Evolutionary conservation across 2,797 vertebrate genomes (phyloP), one percentile per base, ranked within the genome.

Genomic region (Anguilla pacifica): DNA sequence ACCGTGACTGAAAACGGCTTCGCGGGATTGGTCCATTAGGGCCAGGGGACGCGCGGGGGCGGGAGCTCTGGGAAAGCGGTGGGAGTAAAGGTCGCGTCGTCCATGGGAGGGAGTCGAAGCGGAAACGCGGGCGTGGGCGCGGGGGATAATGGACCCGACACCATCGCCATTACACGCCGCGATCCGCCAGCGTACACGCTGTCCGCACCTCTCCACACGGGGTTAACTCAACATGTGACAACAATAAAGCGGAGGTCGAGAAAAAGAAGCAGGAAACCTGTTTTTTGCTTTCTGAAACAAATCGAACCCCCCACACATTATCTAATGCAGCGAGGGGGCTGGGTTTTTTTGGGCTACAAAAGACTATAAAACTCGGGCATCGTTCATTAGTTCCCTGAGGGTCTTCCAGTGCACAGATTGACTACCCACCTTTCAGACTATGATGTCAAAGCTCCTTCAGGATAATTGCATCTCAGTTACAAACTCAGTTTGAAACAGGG

Each of bases 1-100:
- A 94, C 94, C 94, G 91, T 94, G 93, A 94, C 94, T 93, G 93
- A 94, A 95, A 94, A 95, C 92, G 90, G 94, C 93, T 94, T 95
- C 91, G 92, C 93, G 94, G 94, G 94, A 95, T 93, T 93, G 93
- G 91, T 91, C 93, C 88, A 91, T 92, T 88, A 91, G 93, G 92
- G 92, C 90, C 39, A 1, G 88, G 89, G 89, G 93, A 93, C 92
- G 91, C 91, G 92, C 89, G 92, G 91, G 94, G 93, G 93, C 95
- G 89, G 39, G 39, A 39, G 39, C 90, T 88, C 39, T 64, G 61
- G 39, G 86, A 53, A 70, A 86, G 84, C 43, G 87, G 87, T 39
- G 55, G 55, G 43, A 88, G 85, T 49, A 15, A 19, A 0, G 64
- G 86, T 2, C 0, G 22, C 81, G 74, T 88, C 83, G 90, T 91